Base-by-base conservation (phyloP, 2,797 vertebrate genomes). In the Pantherophis vulpinus region DNA sequence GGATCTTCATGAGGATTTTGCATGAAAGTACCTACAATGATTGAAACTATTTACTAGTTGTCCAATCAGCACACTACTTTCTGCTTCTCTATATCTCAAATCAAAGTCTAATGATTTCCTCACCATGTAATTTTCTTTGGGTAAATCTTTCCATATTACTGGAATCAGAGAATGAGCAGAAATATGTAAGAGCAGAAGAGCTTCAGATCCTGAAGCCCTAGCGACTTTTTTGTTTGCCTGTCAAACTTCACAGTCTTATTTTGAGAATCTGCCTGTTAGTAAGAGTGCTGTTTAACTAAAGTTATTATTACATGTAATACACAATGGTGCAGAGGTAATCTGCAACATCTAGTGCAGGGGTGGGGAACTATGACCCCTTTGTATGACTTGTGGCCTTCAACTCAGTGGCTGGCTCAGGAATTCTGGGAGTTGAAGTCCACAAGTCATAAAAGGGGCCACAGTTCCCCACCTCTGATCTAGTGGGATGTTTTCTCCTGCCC, bases 71-170 rank as follows among this genome's bases (percentile, higher is more conserved):
- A 10, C 5, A 13, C 9, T 83, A 42, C 55, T 42, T 60, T 58
- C 37, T 79, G 37, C 55, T 51, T 59, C 25, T 51, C 66, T 9
- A 10, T 60, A 63, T 20, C 14, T 6, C 70, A 47, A 59, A 5
- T 61, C 42, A 54, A 37, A 63, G 20, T 70, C 12, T 70, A 90
- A 66, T 47, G 25, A 54, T 90, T 55, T 37, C 74, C 23, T 23
- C 37, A 59, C 74, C 54, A 70, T 14, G 27, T 3, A 86, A 58
- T 58, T 29, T 86, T 58, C 32, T 27, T 32, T 66, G 9, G 59
- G 51, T 89, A 93, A 91, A 92, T 66, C 66, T 92, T 87, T 92
- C 89, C 14, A 90, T 90, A 59, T 29, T 91, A 42, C 63, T 79
- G 91, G 90, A 93, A 74, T 91, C 63, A 27, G 74, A 66, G n/a